Conservation (phyloP, 2,797 vertebrate genomes). For the Schizopygopsis malacanthus region DNA sequence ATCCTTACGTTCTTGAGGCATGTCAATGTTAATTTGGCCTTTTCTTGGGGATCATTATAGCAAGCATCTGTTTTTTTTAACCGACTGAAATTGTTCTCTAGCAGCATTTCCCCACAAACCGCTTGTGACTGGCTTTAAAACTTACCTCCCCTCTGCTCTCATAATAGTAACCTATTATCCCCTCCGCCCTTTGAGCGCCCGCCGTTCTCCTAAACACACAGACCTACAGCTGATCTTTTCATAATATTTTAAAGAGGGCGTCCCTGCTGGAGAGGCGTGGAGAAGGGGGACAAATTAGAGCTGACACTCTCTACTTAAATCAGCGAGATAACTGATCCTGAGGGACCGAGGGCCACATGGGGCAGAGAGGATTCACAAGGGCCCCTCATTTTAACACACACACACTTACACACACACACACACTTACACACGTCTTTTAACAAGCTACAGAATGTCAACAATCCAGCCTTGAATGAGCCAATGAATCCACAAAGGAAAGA, state of each 20-base stretch:
- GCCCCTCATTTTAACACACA: conserved; percentile 76
- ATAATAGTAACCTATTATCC: conserved; percentile 84
- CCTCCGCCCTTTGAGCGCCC: conserved; percentile 76
- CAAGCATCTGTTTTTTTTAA: not conserved
- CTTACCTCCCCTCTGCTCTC: conserved; percentile 78
- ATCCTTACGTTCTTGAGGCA: not conserved
- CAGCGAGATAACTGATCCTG: conserved; percentile 85
- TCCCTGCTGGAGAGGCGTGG: conserved; percentile 72
- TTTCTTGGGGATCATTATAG: not conserved
- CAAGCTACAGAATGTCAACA: conserved; percentile 85
- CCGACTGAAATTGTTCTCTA: not conserved
- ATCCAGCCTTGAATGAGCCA: conserved; percentile 82
- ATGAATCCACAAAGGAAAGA: conserved; percentile 83
- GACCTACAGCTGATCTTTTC: conserved; percentile 84
- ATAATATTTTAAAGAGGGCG: conserved; percentile 83
- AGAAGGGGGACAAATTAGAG: conserved; percentile 87
- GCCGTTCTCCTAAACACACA: conserved; percentile 73
- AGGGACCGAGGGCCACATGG: conserved; percentile 83
- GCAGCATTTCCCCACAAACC: conserved; percentile 5
- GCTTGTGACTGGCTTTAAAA: conserved; percentile 73
- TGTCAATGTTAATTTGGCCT: not conserved
- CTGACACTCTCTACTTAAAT: conserved; percentile 89
- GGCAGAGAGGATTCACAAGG: conserved; percentile 82
- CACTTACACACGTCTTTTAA: conserved; percentile 85
- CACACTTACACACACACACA: conserved; percentile 51